Base-by-base conservation (phyloP, 1,140 invertebrate genomes). In the Cardiocondyla obscurior region DNA sequence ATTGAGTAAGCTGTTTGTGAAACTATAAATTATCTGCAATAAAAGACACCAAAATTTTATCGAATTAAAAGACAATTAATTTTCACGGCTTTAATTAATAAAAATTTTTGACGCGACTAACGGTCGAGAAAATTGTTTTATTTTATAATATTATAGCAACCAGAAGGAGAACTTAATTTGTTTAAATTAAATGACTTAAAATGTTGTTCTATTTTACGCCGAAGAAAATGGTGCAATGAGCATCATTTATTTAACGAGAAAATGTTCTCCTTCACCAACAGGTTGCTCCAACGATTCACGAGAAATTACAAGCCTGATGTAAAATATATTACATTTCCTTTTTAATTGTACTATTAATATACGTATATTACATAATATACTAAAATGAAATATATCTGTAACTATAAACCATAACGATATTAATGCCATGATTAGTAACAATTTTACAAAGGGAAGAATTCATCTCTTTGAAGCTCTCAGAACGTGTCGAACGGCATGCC, bases 141-240 rank as follows among this genome's bases (percentile, higher is more conserved):
- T 8, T 25, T 49, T 12, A 6, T 49, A 33, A 69, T 49, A 6
- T 49, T 22, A 69, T 49, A 51, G 3, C 22, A 16, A 70, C 53
- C 6, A 3, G 22, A 36, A 65, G 22, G 42, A 2, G 36, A 73
- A n/a, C 8, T 57, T 73, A 73, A 57, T 39, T 8, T 36, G 7
- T 57, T 72, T 72, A 57, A 57, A 33, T 57, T 57, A 4, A 73
- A 28, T 42, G n/a, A 58, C 39, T 22, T 42, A 73, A 73, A n/a
- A 14, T 55, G 16, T 5, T 25, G 33, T 58, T 58, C 30, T 58
- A 73, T 73, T 42, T 58, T 51, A 36, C 30, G 28, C 19, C 28
- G 42, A 19, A 69, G 53, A 19, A n/a, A 28, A 19, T 14, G n/a
- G n/a, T n/a, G 6, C 10, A 3, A 74, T 33, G 39, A 62, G n/a